These are phyloP conservation scores for Chymomyza caudatula DNA, from an alignment of 2,888 invertebrate species.

Conservation along the genomic window DNA sequence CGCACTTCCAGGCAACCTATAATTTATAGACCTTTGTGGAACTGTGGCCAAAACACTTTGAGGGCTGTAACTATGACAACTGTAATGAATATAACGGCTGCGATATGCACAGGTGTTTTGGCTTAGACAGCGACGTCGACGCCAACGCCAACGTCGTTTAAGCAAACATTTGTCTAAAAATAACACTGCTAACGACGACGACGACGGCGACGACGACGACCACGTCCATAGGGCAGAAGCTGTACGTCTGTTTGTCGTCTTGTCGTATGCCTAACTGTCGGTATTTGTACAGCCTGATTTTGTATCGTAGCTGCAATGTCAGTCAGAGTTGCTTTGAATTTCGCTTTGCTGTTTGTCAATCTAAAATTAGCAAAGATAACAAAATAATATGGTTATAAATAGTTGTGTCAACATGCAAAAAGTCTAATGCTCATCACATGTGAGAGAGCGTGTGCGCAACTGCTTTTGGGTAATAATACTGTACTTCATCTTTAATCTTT, in stretches of 20 bases:
- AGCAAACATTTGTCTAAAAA: conserved; percentile 31
- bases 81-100: not conserved
- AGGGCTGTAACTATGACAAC: not conserved
- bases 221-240: not conserved
- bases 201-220: not conserved
- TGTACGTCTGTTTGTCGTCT: not conserved
- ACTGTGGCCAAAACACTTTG: not conserved
- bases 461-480: conserved; percentile 11
- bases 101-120: conserved; percentile 43
- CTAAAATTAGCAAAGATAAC: conserved; percentile 69
- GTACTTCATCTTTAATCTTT: not conserved
- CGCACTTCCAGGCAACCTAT: not conserved
- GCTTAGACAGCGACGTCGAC: not conserved
- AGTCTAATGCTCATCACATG: conserved; percentile 37
- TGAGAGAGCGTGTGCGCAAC: conserved; percentile 29
- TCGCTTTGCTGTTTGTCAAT: conserved; percentile 40
- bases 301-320: conserved; percentile 41
- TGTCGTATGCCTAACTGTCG: conserved; percentile 16
- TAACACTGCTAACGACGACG: not conserved
- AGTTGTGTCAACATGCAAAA: conserved; percentile 60
- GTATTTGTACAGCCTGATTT: conserved; percentile 62
- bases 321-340: conserved; percentile 45
- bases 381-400: conserved; percentile 56
- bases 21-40: not conserved
- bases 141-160: conserved; percentile 8